A percentile compares a stretch with the other conserved stretches of the same genome.
phyloP scores from a whole-genome alignment of 1,140 invertebrate species.

The Pseudomyrmex gracilis region DNA sequence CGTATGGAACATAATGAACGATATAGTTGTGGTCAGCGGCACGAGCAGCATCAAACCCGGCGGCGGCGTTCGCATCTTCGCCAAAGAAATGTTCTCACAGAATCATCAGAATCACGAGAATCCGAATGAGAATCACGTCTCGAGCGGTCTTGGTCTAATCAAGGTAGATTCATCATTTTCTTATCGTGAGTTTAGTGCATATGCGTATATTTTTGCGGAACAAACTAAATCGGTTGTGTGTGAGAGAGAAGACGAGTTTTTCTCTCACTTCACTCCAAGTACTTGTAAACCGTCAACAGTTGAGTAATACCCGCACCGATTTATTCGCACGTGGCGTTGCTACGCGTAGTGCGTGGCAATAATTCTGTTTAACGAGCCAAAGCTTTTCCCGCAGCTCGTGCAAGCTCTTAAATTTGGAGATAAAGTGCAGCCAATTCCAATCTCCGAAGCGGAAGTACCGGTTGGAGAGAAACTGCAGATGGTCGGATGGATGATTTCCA shows the following conservation, averaged over 20 bases:
- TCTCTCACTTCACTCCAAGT: too few species aligned
- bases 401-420: neutral
- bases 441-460: conserved; percentile 8
- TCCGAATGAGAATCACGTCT: neutral
- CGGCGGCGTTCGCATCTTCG: neutral
- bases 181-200: neutral
- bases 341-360: neutral
- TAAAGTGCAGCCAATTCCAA: neutral
- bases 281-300: too few species aligned
- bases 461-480: neutral
- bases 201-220: neutral
- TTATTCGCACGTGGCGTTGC: too few species aligned
- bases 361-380: neutral
- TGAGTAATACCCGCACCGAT: too few species aligned
- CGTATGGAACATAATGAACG: conserved; percentile 8
- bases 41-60: conserved; percentile 14
- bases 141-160: conserved; percentile 26
- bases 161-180: conserved; percentile 1
- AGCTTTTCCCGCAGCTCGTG: neutral
- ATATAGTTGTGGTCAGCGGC: conserved; percentile 1
- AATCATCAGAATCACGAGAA: conserved; percentile 17
- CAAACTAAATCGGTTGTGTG: too few species aligned
- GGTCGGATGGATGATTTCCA: conserved; percentile 25
- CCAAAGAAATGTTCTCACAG: conserved; percentile 42
- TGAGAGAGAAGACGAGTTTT: too few species aligned